Evolutionary conservation across 2,113 vertebrate species (phyloP).

Genomic region (Larimichthys polyactis): DNA sequence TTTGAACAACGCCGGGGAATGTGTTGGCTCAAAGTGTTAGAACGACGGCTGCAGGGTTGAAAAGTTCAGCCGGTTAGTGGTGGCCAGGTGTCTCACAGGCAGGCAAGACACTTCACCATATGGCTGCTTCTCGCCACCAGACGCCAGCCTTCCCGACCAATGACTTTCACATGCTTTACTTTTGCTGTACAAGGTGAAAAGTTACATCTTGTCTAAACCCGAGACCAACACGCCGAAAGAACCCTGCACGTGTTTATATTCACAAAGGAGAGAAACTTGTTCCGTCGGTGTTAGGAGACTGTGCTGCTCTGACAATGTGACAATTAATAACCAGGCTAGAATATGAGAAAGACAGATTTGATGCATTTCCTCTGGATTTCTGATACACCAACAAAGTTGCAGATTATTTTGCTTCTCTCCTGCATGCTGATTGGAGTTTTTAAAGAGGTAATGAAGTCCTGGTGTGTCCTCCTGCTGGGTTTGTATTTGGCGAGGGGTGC

Average conservation of each 20-base stretch:
- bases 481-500: constrained; percentile 83
- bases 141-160: constrained; percentile 54
- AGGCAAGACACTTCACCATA: constrained; percentile 70
- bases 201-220: constrained; percentile 27
- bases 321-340: constrained; percentile 40
- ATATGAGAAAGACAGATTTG: constrained; percentile 40
- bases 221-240: constrained; percentile 7
- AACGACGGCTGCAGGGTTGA: constrained; percentile 58
- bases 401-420: constrained; percentile 65
- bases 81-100: constrained; percentile 74
- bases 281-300: not conserved
- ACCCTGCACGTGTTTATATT: not conserved
- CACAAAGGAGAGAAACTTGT: not conserved
- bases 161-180: constrained; percentile 71
- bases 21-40: constrained; percentile 24
- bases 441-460: constrained; percentile 91
- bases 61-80: constrained; percentile 70
- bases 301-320: not conserved
- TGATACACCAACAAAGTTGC: constrained; percentile 61
- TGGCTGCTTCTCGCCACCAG: constrained; percentile 67
- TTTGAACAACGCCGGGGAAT: not conserved
- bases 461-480: constrained; percentile 85
- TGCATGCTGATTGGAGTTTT: constrained; percentile 80
- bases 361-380: constrained; percentile 49
- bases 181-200: constrained; percentile 53